These are phyloP conservation scores for Narcine bancroftii DNA, from an alignment of 2,113 vertebrate genomes.

Conservation along the genomic window DNA sequence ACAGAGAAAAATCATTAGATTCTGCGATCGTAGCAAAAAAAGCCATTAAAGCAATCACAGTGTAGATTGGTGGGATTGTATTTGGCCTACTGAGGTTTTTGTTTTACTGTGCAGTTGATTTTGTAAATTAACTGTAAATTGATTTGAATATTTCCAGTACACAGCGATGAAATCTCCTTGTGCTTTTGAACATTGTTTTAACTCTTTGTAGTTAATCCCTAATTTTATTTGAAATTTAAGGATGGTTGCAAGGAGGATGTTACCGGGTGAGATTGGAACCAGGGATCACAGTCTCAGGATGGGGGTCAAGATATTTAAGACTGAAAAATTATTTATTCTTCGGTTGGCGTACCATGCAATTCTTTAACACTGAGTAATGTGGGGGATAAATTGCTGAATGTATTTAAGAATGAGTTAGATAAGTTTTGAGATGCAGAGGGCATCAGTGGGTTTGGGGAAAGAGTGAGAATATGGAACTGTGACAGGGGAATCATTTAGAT, in stretches of 20 bases:
- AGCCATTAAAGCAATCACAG: constrained; percentile 34
- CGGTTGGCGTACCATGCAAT: no score
- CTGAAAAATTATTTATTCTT: no score
- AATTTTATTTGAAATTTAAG: not conserved
- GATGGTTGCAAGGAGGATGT: no score
- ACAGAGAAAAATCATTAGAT: constrained; percentile 37
- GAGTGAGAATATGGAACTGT: no score
- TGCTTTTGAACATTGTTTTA: constrained; percentile 27
- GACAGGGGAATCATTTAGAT: no score
- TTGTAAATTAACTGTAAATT: constrained; percentile 35
- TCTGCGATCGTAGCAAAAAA: constrained; percentile 30
- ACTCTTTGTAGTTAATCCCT: not conserved
- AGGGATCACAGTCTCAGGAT: no score
- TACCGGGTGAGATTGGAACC: no score
- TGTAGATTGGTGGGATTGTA: constrained; percentile 34
- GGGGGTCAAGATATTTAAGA: no score
- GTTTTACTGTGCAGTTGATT: constrained; percentile 31
- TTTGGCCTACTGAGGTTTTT: constrained; percentile 8
- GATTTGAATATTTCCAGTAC: constrained; percentile 2
- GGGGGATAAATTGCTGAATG: not conserved
- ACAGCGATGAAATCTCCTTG: constrained; percentile 29
- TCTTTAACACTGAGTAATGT: no score
- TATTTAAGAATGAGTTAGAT: no score
- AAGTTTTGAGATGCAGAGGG: no score
- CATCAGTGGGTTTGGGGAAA: no score